phyloP scores from a whole-genome alignment of 2,113 vertebrate species.

The Ginglymostoma cirratum region DNA sequence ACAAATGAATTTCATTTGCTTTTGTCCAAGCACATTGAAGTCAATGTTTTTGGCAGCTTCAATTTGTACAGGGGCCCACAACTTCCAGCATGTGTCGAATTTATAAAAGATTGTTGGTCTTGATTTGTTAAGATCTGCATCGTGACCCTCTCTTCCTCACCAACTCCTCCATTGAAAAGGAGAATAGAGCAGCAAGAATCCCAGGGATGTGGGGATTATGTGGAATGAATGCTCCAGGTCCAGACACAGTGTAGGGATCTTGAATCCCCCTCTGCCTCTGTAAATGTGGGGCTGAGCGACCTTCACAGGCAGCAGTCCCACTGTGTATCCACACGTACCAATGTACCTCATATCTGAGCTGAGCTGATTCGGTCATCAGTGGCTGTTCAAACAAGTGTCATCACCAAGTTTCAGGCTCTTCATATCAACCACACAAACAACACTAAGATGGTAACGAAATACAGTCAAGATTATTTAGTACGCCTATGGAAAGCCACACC shows the following conservation, averaged over 20 bases:
- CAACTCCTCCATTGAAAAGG: no score
- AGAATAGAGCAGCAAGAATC: neutral
- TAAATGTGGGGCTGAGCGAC: no score
- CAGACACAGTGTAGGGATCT: neutral
- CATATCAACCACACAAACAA: neutral
- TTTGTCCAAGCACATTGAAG: constrained; percentile 13
- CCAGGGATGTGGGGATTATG: neutral
- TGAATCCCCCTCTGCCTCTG: neutral
- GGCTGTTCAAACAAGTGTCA: neutral
- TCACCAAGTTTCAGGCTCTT: neutral
- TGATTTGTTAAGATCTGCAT: neutral
- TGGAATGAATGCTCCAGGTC: neutral
- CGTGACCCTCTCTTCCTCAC: neutral
- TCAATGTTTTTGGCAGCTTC: neutral
- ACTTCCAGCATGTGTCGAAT: neutral
- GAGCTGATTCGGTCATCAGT: neutral
- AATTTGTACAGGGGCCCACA: neutral
- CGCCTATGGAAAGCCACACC: no score
- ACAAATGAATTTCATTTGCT: constrained; percentile 26
- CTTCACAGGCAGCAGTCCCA: neutral
- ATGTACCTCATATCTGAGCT: neutral
- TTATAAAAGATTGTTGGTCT: neutral
- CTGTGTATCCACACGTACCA: neutral
- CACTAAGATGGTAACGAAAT: no score
- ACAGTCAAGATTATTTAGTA: no score